Evolutionary conservation across 2,797 vertebrate species (phyloP).

Genomic region (Zalophus californianus): DNA sequence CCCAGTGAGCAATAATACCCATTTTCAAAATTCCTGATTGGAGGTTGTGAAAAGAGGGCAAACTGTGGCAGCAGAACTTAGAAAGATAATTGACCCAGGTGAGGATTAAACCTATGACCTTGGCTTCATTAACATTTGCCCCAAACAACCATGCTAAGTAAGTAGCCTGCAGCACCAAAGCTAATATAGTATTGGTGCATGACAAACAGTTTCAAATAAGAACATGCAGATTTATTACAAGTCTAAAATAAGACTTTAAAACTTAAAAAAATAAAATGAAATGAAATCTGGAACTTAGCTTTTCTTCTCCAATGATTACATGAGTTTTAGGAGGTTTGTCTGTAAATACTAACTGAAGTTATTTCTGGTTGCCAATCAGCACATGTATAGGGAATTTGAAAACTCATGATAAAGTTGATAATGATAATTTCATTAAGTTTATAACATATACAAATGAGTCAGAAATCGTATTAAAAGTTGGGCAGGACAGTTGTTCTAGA

Average conservation of each 20-base stretch:
- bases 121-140: slow-evolving; percentile 55
- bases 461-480: not conserved
- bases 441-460: not conserved
- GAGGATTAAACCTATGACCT: slow-evolving; percentile 46
- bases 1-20: not conserved
- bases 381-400: not conserved
- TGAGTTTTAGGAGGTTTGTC: not conserved
- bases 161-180: slow-evolving; percentile 13
- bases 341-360: not conserved
- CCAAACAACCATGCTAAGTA: slow-evolving; percentile 17
- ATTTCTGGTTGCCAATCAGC: not conserved
- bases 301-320: not conserved
- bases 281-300: not conserved
- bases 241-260: not conserved
- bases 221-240: not conserved
- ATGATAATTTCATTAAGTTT: not conserved
- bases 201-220: slow-evolving; percentile 46
- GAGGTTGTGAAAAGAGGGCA: not conserved
- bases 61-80: not conserved
- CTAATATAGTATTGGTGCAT: not conserved
- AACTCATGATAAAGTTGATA: not conserved
- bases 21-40: slow-evolving; percentile 31
- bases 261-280: not conserved
- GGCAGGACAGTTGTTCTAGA: not conserved
- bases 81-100: slow-evolving; percentile 53